Percentiles rank a stretch among this genome's conserved stretches.
These are phyloP conservation scores for Diogma glabrata DNA, from an alignment of 2,888 invertebrate genomes.

Conservation along the genomic window DNA sequence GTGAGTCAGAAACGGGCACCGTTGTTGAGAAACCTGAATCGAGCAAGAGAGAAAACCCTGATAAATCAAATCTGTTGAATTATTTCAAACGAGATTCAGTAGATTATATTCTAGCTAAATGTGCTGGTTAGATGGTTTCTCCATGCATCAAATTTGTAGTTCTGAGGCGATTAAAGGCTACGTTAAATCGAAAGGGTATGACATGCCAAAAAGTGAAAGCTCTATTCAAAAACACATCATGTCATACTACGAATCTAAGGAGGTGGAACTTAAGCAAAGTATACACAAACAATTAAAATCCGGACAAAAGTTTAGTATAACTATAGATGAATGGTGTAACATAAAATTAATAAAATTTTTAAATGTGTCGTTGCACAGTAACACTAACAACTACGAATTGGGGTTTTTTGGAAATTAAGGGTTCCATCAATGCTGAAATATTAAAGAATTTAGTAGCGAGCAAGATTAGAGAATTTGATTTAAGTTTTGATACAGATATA, in stretches of 20 bases:
- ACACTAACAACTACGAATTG: not conserved
- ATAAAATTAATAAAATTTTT: conserved; percentile 1
- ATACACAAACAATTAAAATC: not conserved
- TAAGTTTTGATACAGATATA: not conserved
- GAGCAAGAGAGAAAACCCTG: no score
- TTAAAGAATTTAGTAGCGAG: not conserved
- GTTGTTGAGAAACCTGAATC: no score
- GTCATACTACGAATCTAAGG: not conserved
- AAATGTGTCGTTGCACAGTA: conserved; percentile 1
- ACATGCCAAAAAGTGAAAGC: conserved; percentile 6
- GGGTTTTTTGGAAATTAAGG: conserved; percentile 4
- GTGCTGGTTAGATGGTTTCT: conserved; percentile 2
- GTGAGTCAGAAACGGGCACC: no score
- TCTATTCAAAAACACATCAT: not conserved
- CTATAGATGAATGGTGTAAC: conserved; percentile 2
- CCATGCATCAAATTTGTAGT: not conserved
- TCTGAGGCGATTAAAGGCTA: conserved; percentile 2
- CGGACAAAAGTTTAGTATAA: conserved; percentile 7
- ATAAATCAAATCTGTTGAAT: conserved; percentile 6
- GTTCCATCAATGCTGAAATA: not conserved
- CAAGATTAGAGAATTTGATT: not conserved
- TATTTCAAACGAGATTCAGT: not conserved
- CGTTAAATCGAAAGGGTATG: not conserved
- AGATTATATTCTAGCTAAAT: not conserved
- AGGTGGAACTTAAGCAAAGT: not conserved